Evolutionary conservation across 2,888 invertebrate genomes (phyloP).

Genomic region (Lithophane leautieri): DNA sequence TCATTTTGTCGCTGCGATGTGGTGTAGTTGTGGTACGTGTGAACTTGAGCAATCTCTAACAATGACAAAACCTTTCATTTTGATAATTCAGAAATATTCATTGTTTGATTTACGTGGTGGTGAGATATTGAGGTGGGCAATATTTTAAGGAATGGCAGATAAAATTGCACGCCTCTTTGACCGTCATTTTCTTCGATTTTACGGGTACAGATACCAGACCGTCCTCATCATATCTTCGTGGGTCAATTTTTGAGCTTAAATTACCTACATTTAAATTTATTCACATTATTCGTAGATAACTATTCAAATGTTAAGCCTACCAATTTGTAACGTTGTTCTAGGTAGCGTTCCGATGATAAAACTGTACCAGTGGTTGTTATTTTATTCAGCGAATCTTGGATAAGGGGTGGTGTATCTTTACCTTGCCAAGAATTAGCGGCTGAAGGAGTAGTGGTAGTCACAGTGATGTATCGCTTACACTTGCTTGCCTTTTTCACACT

Average conservation of each 20-base stretch:
- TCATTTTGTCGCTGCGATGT: neutral
- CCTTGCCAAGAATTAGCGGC: slow-evolving; percentile 94
- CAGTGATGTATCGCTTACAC: slow-evolving; percentile 93
- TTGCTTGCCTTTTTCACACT: slow-evolving; percentile 93
- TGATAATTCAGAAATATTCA: neutral
- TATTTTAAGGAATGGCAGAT: too few relatives aligned
- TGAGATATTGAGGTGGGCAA: too few relatives aligned
- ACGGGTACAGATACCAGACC: neutral
- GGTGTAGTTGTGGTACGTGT: neutral
- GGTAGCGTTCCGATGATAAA: slow-evolving; percentile 88
- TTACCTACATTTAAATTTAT: neutral
- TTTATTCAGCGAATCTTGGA: slow-evolving; percentile 92
- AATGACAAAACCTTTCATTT: neutral
- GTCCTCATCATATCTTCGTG: neutral
- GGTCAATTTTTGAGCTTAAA: neutral
- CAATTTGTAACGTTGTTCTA: slow-evolving; percentile 69
- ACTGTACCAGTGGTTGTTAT: slow-evolving; percentile 92
- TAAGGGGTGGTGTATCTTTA: slow-evolving; percentile 86
- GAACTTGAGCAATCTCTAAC: neutral
- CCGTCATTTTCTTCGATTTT: too few relatives aligned
- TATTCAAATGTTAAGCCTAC: neutral
- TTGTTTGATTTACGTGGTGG: too few relatives aligned
- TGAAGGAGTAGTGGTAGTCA: slow-evolving; percentile 93
- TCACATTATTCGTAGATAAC: neutral
- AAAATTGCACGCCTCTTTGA: too few relatives aligned